Percentiles rank a stretch among this genome's conserved stretches.
These are phyloP conservation scores for Bombus superbus DNA, from an alignment of 1,140 invertebrate species.

Conservation along the genomic window DNA sequence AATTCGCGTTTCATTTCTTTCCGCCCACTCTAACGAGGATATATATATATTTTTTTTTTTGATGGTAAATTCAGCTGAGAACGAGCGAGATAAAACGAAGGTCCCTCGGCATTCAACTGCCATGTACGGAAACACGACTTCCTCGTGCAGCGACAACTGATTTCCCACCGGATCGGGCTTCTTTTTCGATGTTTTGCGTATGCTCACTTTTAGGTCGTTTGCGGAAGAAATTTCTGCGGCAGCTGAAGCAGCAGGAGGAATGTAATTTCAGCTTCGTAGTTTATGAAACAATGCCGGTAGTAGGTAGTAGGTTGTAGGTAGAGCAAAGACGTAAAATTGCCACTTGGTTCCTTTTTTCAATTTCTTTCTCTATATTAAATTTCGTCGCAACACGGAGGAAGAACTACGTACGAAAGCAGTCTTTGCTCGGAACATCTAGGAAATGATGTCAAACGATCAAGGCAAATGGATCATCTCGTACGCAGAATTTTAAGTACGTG, in stretches of 20 bases:
- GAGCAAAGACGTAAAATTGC: background rate
- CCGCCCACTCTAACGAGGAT: background rate
- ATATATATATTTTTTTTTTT: conserved; percentile 12
- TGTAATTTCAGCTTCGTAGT: background rate
- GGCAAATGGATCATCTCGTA: background rate
- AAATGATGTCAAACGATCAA: background rate
- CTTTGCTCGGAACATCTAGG: background rate
- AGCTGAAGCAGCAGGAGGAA: background rate
- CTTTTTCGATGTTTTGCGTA: background rate
- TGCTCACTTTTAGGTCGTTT: background rate
- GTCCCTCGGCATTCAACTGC: background rate
- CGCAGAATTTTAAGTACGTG: background rate
- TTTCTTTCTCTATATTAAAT: background rate
- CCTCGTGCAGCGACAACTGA: background rate
- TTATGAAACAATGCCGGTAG: background rate
- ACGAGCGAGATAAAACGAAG: background rate
- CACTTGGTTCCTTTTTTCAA: too few species aligned
- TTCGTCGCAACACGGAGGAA: background rate
- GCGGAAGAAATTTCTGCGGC: background rate
- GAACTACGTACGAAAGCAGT: background rate
- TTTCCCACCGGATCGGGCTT: conserved; percentile 24
- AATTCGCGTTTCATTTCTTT: background rate
- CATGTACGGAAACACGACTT: background rate
- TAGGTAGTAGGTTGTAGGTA: background rate
- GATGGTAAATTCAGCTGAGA: background rate